Conservation (phyloP, 2,888 invertebrate species). For the Branchellion lobata region DNA sequence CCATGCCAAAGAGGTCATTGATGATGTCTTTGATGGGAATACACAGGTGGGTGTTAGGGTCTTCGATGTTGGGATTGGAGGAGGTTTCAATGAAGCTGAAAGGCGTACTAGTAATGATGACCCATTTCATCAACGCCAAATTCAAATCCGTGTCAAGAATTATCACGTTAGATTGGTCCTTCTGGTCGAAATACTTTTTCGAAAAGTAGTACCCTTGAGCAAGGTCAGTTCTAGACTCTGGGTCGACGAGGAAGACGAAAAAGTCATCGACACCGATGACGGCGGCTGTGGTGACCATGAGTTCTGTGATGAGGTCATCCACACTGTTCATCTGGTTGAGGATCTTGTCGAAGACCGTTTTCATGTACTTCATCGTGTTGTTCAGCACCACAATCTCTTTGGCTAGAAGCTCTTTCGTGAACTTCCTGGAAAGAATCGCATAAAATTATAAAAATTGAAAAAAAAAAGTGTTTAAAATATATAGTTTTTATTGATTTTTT, state of each 20-base stretch:
- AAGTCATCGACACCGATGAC: not conserved
- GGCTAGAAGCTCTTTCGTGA: not conserved
- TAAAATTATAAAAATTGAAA: not conserved
- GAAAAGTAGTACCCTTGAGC: slow-evolving; percentile 10
- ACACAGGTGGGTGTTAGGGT: not conserved
- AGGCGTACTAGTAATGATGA: not conserved
- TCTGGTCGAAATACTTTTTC: not conserved
- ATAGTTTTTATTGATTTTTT: not conserved
- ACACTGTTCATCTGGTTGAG: not conserved
- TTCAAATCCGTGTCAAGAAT: not conserved
- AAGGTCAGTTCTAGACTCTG: not conserved
- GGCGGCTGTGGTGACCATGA: not conserved
- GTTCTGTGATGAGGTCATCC: not conserved
- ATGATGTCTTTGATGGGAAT: slow-evolving; percentile 12
- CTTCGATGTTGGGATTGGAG: not conserved
- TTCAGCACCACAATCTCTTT: not conserved
- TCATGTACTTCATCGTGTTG: not conserved
- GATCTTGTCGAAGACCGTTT: not conserved
- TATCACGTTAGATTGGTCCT: not conserved
- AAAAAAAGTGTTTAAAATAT: not conserved
- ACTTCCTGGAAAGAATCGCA: not conserved
- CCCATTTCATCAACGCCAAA: not conserved
- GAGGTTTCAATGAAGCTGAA: not conserved
- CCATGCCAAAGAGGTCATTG: not conserved
- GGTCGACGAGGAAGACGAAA: not conserved